Evolutionary conservation across 1,140 invertebrate species (phyloP).

Genomic region (Drosophila sturtevanti): DNA sequence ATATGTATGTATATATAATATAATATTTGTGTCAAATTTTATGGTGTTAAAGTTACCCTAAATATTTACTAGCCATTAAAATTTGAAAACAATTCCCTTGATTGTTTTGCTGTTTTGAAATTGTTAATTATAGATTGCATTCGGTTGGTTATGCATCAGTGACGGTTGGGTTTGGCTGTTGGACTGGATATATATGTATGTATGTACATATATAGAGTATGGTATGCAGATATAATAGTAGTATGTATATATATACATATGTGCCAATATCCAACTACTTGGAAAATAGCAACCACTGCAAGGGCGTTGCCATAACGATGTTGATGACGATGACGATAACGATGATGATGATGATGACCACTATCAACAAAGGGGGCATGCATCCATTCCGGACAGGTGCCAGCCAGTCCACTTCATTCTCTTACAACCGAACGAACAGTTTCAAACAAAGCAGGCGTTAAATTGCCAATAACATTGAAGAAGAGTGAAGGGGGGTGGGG

Average conservation of each 20-base stretch:
- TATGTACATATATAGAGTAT: too few relatives aligned
- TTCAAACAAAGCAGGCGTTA: slow-evolving; percentile 67
- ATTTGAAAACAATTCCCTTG: slow-evolving; percentile 8
- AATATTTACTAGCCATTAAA: slow-evolving; percentile 29
- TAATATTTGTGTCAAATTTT: too few relatives aligned
- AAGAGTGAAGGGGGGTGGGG: neutral
- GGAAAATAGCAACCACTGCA: too few relatives aligned
- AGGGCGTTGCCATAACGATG: slow-evolving; percentile 4
- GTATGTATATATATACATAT: too few relatives aligned
- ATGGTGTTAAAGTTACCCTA: neutral
- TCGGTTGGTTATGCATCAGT: slow-evolving; percentile 3
- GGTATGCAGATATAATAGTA: too few relatives aligned
- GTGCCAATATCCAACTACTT: neutral
- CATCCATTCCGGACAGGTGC: neutral
- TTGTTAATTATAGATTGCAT: slow-evolving; percentile 1
- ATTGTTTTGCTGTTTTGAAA: slow-evolving; percentile 1
- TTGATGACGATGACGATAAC: neutral
- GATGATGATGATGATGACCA: slow-evolving; percentile 16
- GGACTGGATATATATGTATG: neutral
- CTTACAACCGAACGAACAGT: neutral
- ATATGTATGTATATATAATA: too few relatives aligned
- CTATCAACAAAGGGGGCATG: neutral
- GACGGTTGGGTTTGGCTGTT: neutral
- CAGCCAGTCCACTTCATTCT: neutral
- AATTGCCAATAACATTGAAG: slow-evolving; percentile 54